phyloP scores from a whole-genome alignment of 2,888 invertebrate genomes.

The Lepidochrysops patricia region DNA sequence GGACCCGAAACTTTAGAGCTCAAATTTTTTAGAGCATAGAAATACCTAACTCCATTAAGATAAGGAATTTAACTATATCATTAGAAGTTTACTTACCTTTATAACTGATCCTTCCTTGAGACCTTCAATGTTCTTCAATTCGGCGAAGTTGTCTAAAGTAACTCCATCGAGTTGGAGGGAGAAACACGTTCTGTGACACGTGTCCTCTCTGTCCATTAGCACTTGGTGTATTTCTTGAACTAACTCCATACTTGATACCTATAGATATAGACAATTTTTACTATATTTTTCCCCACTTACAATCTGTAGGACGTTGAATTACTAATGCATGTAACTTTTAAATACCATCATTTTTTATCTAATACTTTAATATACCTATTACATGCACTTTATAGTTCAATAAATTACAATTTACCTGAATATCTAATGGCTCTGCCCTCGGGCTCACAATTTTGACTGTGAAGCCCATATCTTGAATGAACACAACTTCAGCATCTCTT shows the following conservation, averaged over 20 bases:
- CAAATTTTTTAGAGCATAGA: too few species aligned
- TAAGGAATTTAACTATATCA: too few species aligned
- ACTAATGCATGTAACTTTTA: too few species aligned
- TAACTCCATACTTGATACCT: slow-evolving; percentile 97
- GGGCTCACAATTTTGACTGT: slow-evolving; percentile 96
- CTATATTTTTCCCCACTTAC: too few species aligned
- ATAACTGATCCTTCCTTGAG: slow-evolving; percentile 95
- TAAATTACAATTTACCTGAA: slow-evolving; percentile 78
- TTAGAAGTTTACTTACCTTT: slow-evolving; percentile 71
- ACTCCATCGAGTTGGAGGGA: slow-evolving; percentile 95
- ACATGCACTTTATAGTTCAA: too few species aligned
- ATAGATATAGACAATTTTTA: neutral
- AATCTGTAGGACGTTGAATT: too few species aligned
- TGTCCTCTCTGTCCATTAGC: slow-evolving; percentile 98
- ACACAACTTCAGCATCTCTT: slow-evolving; percentile 85
- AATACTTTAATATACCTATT: too few species aligned
- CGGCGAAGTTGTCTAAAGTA: slow-evolving; percentile 97
- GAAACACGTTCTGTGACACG: slow-evolving; percentile 98
- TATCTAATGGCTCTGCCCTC: slow-evolving; percentile 92
- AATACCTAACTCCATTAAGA: too few species aligned
- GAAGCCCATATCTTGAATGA: slow-evolving; percentile 93
- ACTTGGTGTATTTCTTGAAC: slow-evolving; percentile 98
- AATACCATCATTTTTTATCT: too few species aligned
- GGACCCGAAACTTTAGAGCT: too few species aligned
- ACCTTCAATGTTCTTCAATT: slow-evolving; percentile 96